These are phyloP conservation scores for Lucilia cuprina DNA, from an alignment of 1,140 invertebrate species.

Conservation along the genomic window DNA sequence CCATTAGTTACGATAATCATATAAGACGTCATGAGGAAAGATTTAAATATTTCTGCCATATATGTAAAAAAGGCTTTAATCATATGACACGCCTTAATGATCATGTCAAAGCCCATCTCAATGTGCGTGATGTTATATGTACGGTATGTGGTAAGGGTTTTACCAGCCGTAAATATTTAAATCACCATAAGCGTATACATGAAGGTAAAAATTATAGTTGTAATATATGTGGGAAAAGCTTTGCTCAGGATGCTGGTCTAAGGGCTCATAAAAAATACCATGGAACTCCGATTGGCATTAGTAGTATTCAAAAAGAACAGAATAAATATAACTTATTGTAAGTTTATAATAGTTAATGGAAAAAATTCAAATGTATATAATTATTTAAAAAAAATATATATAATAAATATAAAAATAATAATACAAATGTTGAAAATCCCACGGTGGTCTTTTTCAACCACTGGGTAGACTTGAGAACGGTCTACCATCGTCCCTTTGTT, in stretches of 20 bases:
- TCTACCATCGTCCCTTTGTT: no score
- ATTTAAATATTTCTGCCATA: slow-evolving; percentile 42
- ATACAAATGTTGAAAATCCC: no score
- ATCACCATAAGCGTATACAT: slow-evolving; percentile 49
- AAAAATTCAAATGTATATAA: no score
- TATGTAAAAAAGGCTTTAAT: slow-evolving; percentile 46
- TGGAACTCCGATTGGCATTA: slow-evolving; percentile 30
- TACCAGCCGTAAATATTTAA: slow-evolving; percentile 46
- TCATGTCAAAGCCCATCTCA: slow-evolving; percentile 46
- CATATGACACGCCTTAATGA: slow-evolving; percentile 41
- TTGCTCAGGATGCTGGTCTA: slow-evolving; percentile 38
- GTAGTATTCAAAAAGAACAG: slow-evolving; percentile 23
- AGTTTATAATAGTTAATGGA: neutral
- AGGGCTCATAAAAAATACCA: slow-evolving; percentile 35
- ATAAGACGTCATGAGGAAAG: slow-evolving; percentile 44
- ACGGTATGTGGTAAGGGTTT: slow-evolving; percentile 47
- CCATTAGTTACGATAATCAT: slow-evolving; percentile 43
- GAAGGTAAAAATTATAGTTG: slow-evolving; percentile 43
- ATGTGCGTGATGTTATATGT: slow-evolving; percentile 47
- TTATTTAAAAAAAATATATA: no score
- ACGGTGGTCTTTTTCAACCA: no score
- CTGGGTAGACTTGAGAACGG: no score
- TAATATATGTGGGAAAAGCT: slow-evolving; percentile 48
- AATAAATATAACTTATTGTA: slow-evolving; percentile 23
- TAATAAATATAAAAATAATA: no score